Evolutionary conservation across 2,113 vertebrate genomes (phyloP).

Genomic region (Lota lota): DNA sequence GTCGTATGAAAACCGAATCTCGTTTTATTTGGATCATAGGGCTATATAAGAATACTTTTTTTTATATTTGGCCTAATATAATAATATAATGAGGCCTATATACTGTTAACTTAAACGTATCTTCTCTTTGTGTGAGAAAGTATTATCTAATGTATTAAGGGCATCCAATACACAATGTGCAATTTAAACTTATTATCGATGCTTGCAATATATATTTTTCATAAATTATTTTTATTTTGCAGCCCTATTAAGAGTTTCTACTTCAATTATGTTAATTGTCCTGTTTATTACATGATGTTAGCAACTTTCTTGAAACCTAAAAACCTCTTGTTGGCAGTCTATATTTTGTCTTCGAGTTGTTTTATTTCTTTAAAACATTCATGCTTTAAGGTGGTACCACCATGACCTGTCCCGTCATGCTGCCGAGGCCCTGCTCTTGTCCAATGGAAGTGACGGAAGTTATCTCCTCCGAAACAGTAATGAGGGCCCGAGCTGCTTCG

Average conservation of each 20-base stretch:
- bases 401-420: constrained; percentile 84
- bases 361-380: neutral
- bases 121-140: too few relatives aligned
- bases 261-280: neutral
- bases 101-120: too few relatives aligned
- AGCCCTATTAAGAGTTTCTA: neutral
- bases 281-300: neutral
- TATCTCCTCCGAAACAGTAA: constrained; percentile 91
- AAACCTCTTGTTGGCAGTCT: neutral
- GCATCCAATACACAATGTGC: too few relatives aligned
- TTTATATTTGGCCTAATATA: too few relatives aligned
- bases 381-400: constrained; percentile 86
- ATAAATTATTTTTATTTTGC: too few relatives aligned
- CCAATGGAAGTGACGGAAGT: constrained; percentile 89
- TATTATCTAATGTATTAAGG: too few relatives aligned
- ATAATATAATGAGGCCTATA: too few relatives aligned
- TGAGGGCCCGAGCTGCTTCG: constrained; percentile 75
- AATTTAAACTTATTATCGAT: too few relatives aligned
- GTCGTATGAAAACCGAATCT: too few relatives aligned
- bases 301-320: neutral
- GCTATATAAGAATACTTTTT: too few relatives aligned
- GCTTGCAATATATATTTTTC: too few relatives aligned
- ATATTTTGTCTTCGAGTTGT: neutral
- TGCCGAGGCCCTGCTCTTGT: constrained; percentile 89
- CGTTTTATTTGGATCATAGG: too few relatives aligned